phyloP scores from a whole-genome alignment of 2,888 invertebrate species.

The Lasioglossum oenotherae region DNA sequence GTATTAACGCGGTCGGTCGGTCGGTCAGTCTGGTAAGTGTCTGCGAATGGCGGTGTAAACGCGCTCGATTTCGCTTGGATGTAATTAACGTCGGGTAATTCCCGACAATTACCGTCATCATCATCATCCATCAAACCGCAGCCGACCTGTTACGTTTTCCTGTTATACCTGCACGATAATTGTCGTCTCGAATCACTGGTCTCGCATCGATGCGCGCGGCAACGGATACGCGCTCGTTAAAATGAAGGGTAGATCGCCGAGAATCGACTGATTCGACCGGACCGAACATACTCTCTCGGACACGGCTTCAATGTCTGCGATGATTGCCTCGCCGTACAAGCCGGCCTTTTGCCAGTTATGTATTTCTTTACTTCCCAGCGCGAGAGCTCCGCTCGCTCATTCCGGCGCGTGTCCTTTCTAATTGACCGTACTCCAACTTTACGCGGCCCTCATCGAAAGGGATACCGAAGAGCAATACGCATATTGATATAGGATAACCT shows the following conservation, averaged over 20 bases:
- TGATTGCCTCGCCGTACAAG: not conserved
- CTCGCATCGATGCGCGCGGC: constrained; percentile 51
- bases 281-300: not conserved
- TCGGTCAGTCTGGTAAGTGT: constrained; percentile 69
- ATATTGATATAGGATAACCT: not conserved
- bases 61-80: constrained; percentile 64
- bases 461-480: not conserved
- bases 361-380: not conserved
- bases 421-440: not conserved
- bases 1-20: constrained; percentile 66
- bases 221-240: constrained; percentile 35
- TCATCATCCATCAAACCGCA: constrained; percentile 70
- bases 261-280: constrained; percentile 1
- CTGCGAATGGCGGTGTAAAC: constrained; percentile 66
- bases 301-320: not conserved
- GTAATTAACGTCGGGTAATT: constrained; percentile 73
- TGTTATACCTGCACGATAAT: constrained; percentile 72
- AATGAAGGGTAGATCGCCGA: constrained; percentile 27
- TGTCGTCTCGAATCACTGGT: constrained; percentile 66
- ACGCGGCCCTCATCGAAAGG: not conserved
- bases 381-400: not conserved
- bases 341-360: not conserved
- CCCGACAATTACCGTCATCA: constrained; percentile 74
- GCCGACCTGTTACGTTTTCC: constrained; percentile 74
- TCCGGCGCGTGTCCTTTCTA: not conserved